Evolutionary conservation across 2,113 vertebrate genomes (phyloP).

Genomic region (Campylomormyrus numenius): DNA sequence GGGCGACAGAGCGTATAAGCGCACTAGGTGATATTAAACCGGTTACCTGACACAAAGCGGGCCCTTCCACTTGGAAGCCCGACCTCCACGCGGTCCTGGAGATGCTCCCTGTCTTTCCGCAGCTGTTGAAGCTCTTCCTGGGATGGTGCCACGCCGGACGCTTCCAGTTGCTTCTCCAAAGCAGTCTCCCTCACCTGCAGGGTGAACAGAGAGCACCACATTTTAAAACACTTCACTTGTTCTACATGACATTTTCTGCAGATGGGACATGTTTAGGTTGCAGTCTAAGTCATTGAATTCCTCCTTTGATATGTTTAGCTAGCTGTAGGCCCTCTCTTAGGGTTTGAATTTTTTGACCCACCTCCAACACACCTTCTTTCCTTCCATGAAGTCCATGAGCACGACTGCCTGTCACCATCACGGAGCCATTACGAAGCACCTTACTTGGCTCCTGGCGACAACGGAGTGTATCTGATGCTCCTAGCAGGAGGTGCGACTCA

Average conservation of each 20-base stretch:
- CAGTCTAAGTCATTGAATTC: neutral
- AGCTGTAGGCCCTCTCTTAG: neutral
- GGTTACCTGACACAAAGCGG: neutral
- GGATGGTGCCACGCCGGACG: conserved; percentile 33
- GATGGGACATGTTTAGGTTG: neutral
- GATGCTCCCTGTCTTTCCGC: conserved; percentile 61
- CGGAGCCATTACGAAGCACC: neutral
- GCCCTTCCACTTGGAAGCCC: neutral
- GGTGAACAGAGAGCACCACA: conserved; percentile 14
- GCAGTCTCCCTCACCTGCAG: conserved; percentile 55
- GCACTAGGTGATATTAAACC: neutral
- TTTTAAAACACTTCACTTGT: neutral
- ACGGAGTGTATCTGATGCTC: neutral
- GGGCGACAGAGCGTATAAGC: conserved; percentile 5
- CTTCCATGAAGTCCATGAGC: neutral
- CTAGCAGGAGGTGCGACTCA: conserved; percentile 22
- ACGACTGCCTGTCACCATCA: neutral
- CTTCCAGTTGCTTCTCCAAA: conserved; percentile 45
- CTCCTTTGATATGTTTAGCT: neutral
- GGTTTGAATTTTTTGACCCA: neutral
- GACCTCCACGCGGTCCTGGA: conserved; percentile 75
- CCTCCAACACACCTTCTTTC: neutral
- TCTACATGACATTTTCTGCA: neutral
- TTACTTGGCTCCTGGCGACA: neutral
- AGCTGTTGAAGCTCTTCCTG: conserved; percentile 64